Evolutionary conservation across 2,113 vertebrate species (phyloP).

Genomic region (Chaetops frenatus): DNA sequence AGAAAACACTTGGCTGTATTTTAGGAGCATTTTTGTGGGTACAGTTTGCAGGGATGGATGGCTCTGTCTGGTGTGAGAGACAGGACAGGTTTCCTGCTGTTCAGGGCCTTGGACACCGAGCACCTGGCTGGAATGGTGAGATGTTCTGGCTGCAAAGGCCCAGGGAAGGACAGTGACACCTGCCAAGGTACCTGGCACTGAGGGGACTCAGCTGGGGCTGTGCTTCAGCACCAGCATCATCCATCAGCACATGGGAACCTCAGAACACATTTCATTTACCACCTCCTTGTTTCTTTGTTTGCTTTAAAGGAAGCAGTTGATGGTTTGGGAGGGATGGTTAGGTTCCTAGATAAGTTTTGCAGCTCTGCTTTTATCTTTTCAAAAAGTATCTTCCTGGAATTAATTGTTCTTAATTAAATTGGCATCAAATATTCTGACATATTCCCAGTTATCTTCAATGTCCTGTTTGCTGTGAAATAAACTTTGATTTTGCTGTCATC

Average conservation of each 20-base stretch:
- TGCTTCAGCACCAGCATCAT: neutral
- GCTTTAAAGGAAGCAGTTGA: neutral
- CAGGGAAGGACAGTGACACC: neutral
- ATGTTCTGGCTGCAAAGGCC: neutral
- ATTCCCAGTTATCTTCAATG: neutral
- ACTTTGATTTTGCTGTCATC: conserved; percentile 25
- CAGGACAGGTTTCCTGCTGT: neutral
- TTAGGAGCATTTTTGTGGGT: neutral
- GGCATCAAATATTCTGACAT: neutral
- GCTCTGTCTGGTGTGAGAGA: neutral
- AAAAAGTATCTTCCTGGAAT: neutral
- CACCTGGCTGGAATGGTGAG: neutral
- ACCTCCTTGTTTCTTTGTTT: neutral
- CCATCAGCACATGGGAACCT: neutral
- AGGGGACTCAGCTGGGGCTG: neutral
- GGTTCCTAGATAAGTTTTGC: neutral
- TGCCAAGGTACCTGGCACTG: neutral
- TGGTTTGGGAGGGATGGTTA: neutral
- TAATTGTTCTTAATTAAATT: neutral
- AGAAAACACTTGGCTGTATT: accelerated
- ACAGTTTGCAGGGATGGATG: neutral
- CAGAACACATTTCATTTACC: neutral
- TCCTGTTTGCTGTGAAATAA: conserved; percentile 13
- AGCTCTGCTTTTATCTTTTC: neutral
- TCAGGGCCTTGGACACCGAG: neutral